These are phyloP conservation scores for Platorchestia sp. DNA, from an alignment of 1,140 invertebrate species.

Conservation along the genomic window DNA sequence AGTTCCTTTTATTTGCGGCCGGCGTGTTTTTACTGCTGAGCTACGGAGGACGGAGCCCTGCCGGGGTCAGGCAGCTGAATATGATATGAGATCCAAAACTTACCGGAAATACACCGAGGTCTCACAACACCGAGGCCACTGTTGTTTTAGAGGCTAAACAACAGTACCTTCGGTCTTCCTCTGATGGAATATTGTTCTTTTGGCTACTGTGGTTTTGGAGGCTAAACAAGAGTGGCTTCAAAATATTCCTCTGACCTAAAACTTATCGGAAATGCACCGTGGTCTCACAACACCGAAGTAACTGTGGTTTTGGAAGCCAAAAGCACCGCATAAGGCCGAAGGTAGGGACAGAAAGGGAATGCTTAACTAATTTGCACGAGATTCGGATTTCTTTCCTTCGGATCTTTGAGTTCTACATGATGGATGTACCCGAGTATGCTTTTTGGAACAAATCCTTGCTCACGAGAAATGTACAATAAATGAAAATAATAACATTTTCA, in stretches of 20 bases:
- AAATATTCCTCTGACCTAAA: no score
- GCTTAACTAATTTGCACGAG: neutral
- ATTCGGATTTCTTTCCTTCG: neutral
- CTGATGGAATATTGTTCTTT: no score
- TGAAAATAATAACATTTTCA: neutral
- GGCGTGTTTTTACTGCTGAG: neutral
- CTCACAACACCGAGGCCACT: neutral
- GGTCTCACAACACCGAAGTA: neutral
- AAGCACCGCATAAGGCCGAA: neutral
- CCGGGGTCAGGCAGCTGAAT: neutral
- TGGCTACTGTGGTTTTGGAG: no score
- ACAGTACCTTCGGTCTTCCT: no score
- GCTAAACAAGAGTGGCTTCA: no score
- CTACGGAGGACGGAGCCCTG: neutral
- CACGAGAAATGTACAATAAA: neutral
- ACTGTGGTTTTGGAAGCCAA: neutral
- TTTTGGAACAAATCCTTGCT: neutral
- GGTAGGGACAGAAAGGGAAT: neutral
- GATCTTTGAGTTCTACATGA: neutral
- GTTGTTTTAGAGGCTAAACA: neutral
- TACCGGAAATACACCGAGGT: neutral
- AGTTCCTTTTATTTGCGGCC: neutral
- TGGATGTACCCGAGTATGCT: neutral
- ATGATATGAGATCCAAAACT: neutral
- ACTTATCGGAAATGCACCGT: neutral